Conservation (phyloP, 2,113 vertebrate species). For the Amblyopsis rosae region DNA sequence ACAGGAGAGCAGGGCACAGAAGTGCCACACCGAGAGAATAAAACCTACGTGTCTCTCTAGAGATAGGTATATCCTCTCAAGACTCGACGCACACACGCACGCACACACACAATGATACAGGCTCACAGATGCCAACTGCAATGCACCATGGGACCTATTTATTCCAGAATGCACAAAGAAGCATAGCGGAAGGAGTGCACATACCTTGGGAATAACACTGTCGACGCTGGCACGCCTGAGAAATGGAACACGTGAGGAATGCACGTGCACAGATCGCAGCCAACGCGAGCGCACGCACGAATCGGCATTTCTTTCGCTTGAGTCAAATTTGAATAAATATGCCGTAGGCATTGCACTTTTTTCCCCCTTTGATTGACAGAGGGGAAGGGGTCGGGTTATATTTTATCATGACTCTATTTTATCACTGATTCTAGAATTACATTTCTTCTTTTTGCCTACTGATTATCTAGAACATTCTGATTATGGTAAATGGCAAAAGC, state of each 20-base stretch:
- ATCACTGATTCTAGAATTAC: background rate
- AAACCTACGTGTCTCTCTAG: background rate
- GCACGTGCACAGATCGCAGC: background rate
- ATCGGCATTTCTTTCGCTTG: background rate
- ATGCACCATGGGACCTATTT: conserved; percentile 29
- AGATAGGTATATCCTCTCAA: background rate
- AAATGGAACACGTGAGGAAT: background rate
- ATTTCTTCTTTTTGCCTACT: background rate
- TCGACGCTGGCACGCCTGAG: no score
- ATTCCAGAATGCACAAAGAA: conserved; percentile 4
- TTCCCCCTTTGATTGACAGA: conserved; percentile 6
- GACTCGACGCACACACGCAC: conserved; percentile 15
- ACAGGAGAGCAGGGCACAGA: conserved; percentile 23
- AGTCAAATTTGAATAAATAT: conserved; percentile 33
- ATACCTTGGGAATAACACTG: conserved; percentile 8
- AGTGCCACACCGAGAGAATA: background rate
- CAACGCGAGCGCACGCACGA: background rate
- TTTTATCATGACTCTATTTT: conserved; percentile 3
- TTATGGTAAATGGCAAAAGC: background rate
- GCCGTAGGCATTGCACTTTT: conserved; percentile 23
- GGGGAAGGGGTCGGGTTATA: background rate
- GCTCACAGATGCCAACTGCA: conserved; percentile 11
- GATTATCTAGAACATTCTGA: background rate
- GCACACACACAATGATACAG: conserved; percentile 19
- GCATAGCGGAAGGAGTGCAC: background rate